A percentile compares a stretch with the other conserved stretches of the same genome.
These are phyloP conservation scores for Cephus nigrinus DNA, from an alignment of 2,888 invertebrate species.

Conservation along the genomic window DNA sequence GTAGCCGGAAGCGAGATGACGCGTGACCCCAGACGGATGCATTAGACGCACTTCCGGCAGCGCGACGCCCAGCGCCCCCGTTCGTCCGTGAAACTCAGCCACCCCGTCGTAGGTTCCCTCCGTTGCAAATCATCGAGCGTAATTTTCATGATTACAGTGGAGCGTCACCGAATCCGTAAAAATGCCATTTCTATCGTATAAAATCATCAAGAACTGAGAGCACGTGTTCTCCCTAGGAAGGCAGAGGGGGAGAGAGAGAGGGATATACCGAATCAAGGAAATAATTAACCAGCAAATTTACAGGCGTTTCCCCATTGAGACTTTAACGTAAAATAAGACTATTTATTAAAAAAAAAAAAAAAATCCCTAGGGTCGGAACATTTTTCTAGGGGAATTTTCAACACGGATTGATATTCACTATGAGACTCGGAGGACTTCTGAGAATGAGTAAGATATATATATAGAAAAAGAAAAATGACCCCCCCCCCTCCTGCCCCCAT, in stretches of 20 bases:
- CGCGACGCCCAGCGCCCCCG: conserved; percentile 53
- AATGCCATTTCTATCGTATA: too few species aligned
- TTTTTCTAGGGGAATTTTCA: conserved; percentile 7
- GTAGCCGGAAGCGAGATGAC: conserved; percentile 62
- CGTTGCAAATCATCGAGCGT: conserved; percentile 43
- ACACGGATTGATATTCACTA: conserved; percentile 19
- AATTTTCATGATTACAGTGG: conserved; percentile 23
- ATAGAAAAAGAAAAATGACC: conserved; percentile 1
- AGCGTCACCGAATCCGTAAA: not conserved
- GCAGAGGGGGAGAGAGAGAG: too few species aligned
- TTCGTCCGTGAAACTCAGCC: conserved; percentile 39
- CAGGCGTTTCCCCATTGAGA: too few species aligned
- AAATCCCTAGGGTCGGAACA: not conserved
- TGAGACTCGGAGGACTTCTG: conserved; percentile 9
- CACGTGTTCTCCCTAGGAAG: too few species aligned
- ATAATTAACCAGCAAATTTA: too few species aligned
- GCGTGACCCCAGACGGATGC: conserved; percentile 69
- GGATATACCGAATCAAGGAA: too few species aligned
- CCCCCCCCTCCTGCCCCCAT: conserved; percentile 6
- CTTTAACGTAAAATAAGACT: too few species aligned
- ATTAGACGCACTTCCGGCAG: conserved; percentile 73
- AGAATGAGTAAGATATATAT: not conserved
- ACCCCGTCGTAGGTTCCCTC: conserved; percentile 27
- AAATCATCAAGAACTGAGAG: too few species aligned
- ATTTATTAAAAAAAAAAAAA: too few species aligned